Evolutionary conservation across 2,797 vertebrate genomes (phyloP).

Genomic region (Podarcis siculus): DNA sequence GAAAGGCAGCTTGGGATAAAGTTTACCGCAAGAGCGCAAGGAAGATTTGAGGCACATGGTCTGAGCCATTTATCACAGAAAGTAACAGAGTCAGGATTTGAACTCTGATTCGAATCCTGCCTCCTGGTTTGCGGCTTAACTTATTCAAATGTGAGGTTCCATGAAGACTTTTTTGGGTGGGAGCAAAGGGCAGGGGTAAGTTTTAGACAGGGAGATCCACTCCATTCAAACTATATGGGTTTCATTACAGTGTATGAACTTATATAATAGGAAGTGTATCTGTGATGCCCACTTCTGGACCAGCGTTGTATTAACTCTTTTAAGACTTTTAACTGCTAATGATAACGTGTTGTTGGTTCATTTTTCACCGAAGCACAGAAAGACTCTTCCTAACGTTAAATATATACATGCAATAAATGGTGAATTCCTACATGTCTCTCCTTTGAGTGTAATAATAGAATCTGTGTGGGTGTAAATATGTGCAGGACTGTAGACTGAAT

Average conservation of each 20-base stretch:
- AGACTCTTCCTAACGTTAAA: slow-evolving; percentile 38
- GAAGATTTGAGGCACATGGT: neutral
- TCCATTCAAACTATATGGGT: slow-evolving; percentile 19
- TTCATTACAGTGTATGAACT: slow-evolving; percentile 15
- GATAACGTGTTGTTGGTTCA: slow-evolving; percentile 32
- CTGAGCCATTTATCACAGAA: neutral
- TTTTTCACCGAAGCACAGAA: slow-evolving; percentile 35
- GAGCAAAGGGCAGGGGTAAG: too few species aligned
- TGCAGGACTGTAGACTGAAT: neutral
- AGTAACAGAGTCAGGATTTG: slow-evolving; percentile 48
- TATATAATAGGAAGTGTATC: slow-evolving; percentile 35
- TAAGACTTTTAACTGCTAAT: slow-evolving; percentile 16
- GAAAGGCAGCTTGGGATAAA: neutral
- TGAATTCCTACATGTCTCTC: slow-evolving; percentile 33
- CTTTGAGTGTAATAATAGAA: neutral
- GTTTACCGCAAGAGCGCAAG: neutral
- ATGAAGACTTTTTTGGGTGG: slow-evolving; percentile 32
- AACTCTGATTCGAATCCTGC: slow-evolving; percentile 30
- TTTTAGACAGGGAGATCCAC: slow-evolving; percentile 37
- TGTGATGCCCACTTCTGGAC: neutral
- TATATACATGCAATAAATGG: slow-evolving; percentile 52
- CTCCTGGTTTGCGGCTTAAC: slow-evolving; percentile 49
- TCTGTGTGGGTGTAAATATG: neutral
- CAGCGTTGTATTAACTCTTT: slow-evolving; percentile 19
- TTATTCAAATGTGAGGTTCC: slow-evolving; percentile 57